Base-by-base conservation (phyloP, 2,113 vertebrate species). In the Scytalopus superciliaris region DNA sequence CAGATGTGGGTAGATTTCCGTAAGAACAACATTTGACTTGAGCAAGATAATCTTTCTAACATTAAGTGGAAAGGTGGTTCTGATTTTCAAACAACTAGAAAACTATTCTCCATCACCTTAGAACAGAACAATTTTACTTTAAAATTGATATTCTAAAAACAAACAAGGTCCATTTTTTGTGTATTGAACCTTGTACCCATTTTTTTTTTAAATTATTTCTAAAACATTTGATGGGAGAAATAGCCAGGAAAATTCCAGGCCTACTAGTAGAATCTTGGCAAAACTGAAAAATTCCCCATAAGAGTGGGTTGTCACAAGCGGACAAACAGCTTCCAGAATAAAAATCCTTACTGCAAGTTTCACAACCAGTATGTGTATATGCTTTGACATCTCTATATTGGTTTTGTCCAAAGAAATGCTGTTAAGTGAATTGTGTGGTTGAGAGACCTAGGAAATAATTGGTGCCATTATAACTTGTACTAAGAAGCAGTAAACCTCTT, bases 101-200 rank as follows among this genome's bases (percentile, higher is more conserved):
- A 55, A 53, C 7, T 53, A 1, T 44, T 80, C 80, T 30, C 22
- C n/a, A 35, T 49, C 37, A 45, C 15, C 12, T 53, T 11, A 27
- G 33, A 69, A 62, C 8, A 68, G 22, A 94, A 84, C 0, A 4
- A 69, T 28, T 44, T 69, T 56, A 37, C 17, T 57, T 92, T 40
- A 11, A 90, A 85, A 3, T 47, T 89, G 23, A 39, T 5, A 10
- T 31, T 75, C 33, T 76, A 72, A 62, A 92, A 80, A 0, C 7
- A 76, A 89, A 14, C 0, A n/a, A 85, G 3, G 3, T 23, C 77
- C 1, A 18, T 75, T 69, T 76, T 76, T 47, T 7, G 14, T 6
- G 1, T 44, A 18, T 30, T 25, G 9, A 73, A 40, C 5, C 6
- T 49, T 60, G 19, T 7, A 1, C 4, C 12, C 24, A 1, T 60